Evolutionary conservation across 2,888 invertebrate genomes (phyloP).

Genomic region (Hirtodrosophila confusa): DNA sequence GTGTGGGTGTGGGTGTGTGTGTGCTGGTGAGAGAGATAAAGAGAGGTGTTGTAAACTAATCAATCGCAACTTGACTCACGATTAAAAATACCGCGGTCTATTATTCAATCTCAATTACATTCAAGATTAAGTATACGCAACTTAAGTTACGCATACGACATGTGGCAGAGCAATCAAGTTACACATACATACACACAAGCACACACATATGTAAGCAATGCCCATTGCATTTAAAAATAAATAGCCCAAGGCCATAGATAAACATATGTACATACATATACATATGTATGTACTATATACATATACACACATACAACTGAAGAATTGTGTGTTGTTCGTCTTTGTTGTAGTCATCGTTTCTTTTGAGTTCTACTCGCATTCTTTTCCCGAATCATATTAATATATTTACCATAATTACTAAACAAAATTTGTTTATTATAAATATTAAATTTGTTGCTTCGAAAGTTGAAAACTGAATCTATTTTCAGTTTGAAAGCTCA

Average conservation of each 20-base stretch:
- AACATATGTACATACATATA: neutral
- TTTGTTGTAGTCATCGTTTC: neutral
- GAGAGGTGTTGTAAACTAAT: too few species aligned
- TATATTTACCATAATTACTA: too few species aligned
- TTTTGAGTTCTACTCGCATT: too few species aligned
- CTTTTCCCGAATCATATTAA: too few species aligned
- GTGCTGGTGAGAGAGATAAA: neutral
- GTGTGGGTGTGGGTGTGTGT: neutral
- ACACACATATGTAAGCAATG: neutral
- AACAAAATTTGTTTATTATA: too few species aligned
- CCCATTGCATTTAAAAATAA: neutral
- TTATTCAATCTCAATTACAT: too few species aligned
- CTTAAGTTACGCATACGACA: constrained; percentile 20
- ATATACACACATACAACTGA: neutral
- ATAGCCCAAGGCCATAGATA: constrained; percentile 17
- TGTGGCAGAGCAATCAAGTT: constrained; percentile 6
- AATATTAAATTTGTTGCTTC: too few species aligned
- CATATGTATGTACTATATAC: neutral
- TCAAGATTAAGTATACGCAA: constrained; percentile 21
- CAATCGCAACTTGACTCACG: too few species aligned
- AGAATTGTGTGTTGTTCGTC: constrained; percentile 1
- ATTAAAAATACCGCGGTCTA: too few species aligned
- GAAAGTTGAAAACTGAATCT: too few species aligned
- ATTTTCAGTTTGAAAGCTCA: too few species aligned
- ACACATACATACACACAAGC: constrained; percentile 2